Conservation (phyloP, 1,140 invertebrate genomes). For the Atta colombica region DNA sequence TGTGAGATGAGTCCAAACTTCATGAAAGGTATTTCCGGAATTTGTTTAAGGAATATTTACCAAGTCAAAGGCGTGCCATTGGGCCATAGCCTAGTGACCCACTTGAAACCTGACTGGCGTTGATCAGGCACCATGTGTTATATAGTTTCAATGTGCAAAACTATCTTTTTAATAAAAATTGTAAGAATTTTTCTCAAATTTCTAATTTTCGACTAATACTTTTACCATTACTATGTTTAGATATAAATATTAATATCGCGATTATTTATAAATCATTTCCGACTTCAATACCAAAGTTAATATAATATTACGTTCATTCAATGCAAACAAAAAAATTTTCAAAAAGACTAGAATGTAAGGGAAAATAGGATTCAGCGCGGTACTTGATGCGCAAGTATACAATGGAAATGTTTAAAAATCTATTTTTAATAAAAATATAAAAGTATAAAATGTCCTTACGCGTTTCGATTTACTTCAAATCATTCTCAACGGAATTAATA, state of each 20-base stretch:
- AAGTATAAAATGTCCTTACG: too few species aligned
- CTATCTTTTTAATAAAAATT: neutral
- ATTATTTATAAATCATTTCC: neutral
- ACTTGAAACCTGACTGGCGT: slow-evolving; percentile 70
- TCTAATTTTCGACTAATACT: neutral
- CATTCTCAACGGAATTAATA: too few species aligned
- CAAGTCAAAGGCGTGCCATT: slow-evolving; percentile 69
- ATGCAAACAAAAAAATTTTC: neutral
- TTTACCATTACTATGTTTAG: neutral
- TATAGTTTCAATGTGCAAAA: neutral
- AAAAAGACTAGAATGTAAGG: too few species aligned
- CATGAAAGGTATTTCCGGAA: slow-evolving; percentile 68
- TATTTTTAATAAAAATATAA: too few species aligned
- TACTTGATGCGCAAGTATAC: too few species aligned
- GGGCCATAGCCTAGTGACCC: slow-evolving; percentile 81
- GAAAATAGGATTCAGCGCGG: too few species aligned
- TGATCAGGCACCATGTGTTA: neutral
- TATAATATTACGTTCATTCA: neutral
- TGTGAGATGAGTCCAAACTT: slow-evolving; percentile 7
- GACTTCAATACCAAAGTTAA: neutral
- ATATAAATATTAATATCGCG: neutral
- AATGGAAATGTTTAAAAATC: too few species aligned
- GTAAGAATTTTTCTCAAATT: neutral
- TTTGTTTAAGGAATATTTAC: slow-evolving; percentile 68
- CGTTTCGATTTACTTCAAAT: too few species aligned